Conservation (phyloP, 1,140 invertebrate genomes). For the Metopolophium dirhodum region DNA sequence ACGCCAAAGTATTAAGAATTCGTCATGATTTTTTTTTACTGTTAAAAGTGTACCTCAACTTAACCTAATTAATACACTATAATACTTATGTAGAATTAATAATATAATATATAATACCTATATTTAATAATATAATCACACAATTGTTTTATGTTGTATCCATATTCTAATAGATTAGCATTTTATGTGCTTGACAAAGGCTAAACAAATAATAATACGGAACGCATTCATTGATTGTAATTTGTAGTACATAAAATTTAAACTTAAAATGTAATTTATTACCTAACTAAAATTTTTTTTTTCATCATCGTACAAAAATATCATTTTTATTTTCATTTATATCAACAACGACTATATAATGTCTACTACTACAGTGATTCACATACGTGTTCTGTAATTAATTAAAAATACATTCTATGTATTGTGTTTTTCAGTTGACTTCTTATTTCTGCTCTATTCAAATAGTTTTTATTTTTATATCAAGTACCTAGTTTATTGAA, state of each 20-base stretch:
- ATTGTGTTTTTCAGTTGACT: neutral
- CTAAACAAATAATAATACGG: neutral
- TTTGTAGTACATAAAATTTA: neutral
- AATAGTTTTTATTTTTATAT: neutral
- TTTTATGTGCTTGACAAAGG: neutral
- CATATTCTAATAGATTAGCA: neutral
- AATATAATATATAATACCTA: neutral
- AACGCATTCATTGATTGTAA: too few relatives aligned
- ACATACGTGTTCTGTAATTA: too few relatives aligned
- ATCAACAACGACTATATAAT: neutral
- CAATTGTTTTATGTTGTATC: neutral
- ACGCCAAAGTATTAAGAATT: neutral
- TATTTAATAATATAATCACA: neutral
- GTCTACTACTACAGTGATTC: neutral
- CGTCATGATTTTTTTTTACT: neutral
- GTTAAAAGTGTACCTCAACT: neutral
- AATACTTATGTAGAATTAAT: neutral
- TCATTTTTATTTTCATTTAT: neutral
- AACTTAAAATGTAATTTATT: neutral
- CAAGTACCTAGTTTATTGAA: neutral
- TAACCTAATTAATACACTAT: neutral
- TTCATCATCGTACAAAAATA: neutral
- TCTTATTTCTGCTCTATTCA: neutral
- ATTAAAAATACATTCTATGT: too few relatives aligned
- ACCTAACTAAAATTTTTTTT: neutral